Evolutionary conservation across 1,140 invertebrate species (phyloP), one percentile per base, ranked within the genome.

Genomic region (Drosophila pachea): DNA sequence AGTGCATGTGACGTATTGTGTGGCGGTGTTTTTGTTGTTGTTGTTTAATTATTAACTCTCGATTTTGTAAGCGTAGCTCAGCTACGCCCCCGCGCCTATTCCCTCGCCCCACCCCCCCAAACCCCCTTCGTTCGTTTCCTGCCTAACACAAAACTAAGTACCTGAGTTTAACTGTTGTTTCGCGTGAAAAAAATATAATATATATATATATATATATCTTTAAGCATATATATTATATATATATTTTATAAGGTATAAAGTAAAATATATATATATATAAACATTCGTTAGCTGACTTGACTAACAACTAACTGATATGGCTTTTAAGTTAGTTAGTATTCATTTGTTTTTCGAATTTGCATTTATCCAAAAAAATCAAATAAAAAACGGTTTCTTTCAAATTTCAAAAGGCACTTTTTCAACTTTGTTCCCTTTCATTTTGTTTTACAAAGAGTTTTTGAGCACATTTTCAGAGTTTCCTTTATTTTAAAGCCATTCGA

Each of bases 1-100:
- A 84, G 81, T 83, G 79, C 79, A 84, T 83, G 79, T 83, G 79
- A 83, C 79, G 79, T 84, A 84, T 83, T 84, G 79, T 84, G 79
- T 83, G 78, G 78, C 78, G 65, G 68, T 83, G 79, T 83, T 73
- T 61, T 71, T 72, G 61, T 79, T 50, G 45, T 48, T 55, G 31
- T 59, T 49, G 40, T 38, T 63, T 53, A 60, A 40, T 66, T 14
- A 22, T 65, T 49, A 9, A 38, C n/a, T 47, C 47, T 64, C 43
- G 22, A 40, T n/a, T 32, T 38, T 33, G 16, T 49, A 16, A 35
- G 48, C 55, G 73, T 83, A 83, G 78, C 78, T 83, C 78, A 84
- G 78, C 78, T 83, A 83, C 79, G 48, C 3, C 22, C 22, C 22
- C 42, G 35, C 58, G 45, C 40, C 60, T 67, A 35, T 56, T 74